Base-by-base conservation (phyloP, 2,113 vertebrate genomes). In the Dromiciops gliroides region DNA sequence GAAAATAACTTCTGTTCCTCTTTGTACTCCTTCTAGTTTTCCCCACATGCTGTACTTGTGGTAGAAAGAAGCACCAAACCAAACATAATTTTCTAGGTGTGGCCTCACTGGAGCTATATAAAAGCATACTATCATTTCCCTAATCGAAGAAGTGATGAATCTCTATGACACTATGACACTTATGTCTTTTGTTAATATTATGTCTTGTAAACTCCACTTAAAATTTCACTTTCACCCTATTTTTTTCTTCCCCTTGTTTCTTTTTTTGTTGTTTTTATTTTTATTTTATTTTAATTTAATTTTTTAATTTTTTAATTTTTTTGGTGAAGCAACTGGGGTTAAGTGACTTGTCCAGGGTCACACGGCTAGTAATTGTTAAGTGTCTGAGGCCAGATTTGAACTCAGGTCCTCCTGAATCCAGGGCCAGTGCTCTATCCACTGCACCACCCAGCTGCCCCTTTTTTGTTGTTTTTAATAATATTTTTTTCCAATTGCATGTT, bases 1-100 rank as follows among this genome's bases (percentile, higher is more conserved):
- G 37, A 83, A 96, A 97, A 98, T 98, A 97, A 94, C 95, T 89
- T 90, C 52, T 95, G 92, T 98, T 98, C 97, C 97, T 97, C 97
- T 98, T 97, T 96, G 95, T 6, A 0, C 26, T 14, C 83, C 47
- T 50, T 93, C 92, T 95, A 95, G 95, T 96, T 91, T 96, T 92
- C 94, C 91, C 92, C 95, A 31, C 48, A 89, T 96, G 6, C 5
- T 75, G 31, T 75, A 60, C 90, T 96, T 97, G 97, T 96, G 97
- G 97, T 96, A 67, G 95, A 95, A 95, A 95, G 95, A 90, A 89
- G 91, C 49, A 89, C 44, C 94, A n/a, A 12, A 89, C 60, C 3
- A 52, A 91, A 89, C 92, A 53, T 83, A 89, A 95, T 90, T 91
- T 92, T 94, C 89, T 95, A 96, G 95, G 96, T 93, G 96, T 96